Conservation (phyloP, 2,113 vertebrate genomes). For the Gallinago paraguaiae region DNA sequence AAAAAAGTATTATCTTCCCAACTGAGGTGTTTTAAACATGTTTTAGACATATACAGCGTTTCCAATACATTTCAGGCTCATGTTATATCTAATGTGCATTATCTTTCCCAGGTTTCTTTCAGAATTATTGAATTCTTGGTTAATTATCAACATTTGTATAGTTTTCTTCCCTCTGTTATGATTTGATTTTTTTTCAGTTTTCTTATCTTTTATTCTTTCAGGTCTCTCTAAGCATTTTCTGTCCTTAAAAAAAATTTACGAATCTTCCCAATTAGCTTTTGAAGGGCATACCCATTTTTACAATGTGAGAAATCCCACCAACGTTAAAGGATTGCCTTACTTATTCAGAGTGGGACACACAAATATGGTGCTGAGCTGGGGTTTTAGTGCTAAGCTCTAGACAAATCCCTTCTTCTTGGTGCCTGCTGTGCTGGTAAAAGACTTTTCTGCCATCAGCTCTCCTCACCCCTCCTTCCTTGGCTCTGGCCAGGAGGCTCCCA, state of each 20-base stretch:
- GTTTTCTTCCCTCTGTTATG: not conserved
- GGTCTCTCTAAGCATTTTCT: not conserved
- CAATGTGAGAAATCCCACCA: not conserved
- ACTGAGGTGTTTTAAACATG: not conserved
- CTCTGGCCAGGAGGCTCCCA: not conserved
- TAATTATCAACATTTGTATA: not conserved
- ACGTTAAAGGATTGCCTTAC: not conserved
- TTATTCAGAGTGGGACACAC: not conserved
- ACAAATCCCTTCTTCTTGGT: not conserved
- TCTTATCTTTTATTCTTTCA: not conserved
- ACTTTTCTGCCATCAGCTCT: not conserved
- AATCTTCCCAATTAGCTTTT: not conserved
- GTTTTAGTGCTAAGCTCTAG: not conserved
- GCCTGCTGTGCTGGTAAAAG: not conserved
- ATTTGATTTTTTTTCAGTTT: not conserved
- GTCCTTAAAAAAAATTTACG: not conserved
- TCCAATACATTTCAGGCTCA: not conserved
- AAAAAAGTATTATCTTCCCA: slow-evolving; percentile 1
- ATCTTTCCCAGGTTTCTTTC: not conserved
- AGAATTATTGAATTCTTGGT: not conserved
- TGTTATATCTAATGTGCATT: not conserved
- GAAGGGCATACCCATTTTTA: not conserved
- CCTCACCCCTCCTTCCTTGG: not conserved
- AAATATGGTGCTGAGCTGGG: not conserved
- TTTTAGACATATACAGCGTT: not conserved